Percentiles rank a stretch among this genome's conserved stretches.
Evolutionary conservation across 2,113 vertebrate genomes (phyloP).

Genomic region (Grus americana): DNA sequence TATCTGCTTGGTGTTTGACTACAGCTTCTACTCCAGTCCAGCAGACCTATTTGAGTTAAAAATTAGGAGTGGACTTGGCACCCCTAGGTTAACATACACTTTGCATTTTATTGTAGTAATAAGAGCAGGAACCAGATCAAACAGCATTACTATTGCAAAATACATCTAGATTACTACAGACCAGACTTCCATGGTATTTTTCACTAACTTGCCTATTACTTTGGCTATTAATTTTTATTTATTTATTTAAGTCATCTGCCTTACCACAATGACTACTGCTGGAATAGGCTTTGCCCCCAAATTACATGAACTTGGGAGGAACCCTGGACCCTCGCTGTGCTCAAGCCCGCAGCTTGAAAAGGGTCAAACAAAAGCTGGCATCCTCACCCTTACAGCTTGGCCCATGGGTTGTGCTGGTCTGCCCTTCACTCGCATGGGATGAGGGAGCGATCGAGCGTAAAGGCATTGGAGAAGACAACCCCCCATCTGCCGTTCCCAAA

Average conservation of each 20-base stretch:
- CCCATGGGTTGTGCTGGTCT: not conserved
- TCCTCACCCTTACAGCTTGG: not conserved
- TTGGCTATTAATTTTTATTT: not conserved
- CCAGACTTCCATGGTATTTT: not conserved
- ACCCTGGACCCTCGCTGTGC: not conserved
- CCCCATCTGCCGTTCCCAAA: slow-evolving; percentile 28
- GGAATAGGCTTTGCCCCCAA: not conserved
- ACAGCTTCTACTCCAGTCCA: not conserved
- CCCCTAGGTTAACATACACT: not conserved
- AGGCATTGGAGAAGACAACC: slow-evolving; percentile 38
- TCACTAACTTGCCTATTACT: not conserved
- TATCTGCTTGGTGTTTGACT: not conserved
- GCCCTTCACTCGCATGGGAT: not conserved
- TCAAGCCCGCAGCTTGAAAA: not conserved
- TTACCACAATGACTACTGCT: not conserved
- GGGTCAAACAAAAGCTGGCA: slow-evolving; percentile 43
- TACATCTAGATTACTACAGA: not conserved
- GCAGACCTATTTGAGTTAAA: not conserved
- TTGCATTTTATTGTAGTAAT: not conserved
- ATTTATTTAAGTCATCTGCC: not conserved
- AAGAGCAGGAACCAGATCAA: not conserved
- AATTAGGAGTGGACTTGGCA: not conserved
- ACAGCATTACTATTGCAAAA: not conserved
- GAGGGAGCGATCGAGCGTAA: not conserved
- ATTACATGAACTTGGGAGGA: not conserved